Evolutionary conservation across 2,797 vertebrate genomes (phyloP).

Genomic region (Myotis daubentonii): DNA sequence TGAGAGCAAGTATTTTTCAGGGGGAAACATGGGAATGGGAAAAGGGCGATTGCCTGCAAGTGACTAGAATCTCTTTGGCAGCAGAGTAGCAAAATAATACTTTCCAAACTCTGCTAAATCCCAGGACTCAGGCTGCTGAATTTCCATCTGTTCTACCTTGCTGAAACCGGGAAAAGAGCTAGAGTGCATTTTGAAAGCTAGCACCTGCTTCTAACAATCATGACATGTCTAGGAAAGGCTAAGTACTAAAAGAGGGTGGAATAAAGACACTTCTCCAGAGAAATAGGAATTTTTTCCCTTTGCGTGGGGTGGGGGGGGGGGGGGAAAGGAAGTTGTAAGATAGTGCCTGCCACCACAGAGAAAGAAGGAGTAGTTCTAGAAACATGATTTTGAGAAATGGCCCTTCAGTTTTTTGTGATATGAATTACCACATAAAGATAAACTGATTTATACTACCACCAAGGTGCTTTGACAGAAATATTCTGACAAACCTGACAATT

Average conservation of each 20-base stretch:
- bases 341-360: neutral
- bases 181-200: neutral
- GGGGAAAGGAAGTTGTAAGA: neutral
- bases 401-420: neutral
- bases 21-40: neutral
- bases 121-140: neutral
- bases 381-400: neutral
- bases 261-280: neutral
- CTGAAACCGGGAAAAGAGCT: neutral
- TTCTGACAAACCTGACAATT: constrained; percentile 31
- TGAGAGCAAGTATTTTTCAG: neutral
- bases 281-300: neutral
- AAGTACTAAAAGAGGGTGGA: neutral
- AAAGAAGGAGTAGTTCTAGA: neutral
- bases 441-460: neutral
- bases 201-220: neutral
- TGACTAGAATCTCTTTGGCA: neutral
- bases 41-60: neutral
- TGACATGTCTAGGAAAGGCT: neutral
- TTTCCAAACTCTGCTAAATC: neutral
- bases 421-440: neutral
- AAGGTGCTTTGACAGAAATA: constrained; percentile 42
- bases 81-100: neutral
- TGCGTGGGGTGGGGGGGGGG: too few species aligned
- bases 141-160: neutral